Conservation (phyloP, 1,140 invertebrate genomes). For the Drosophila kepulauana region DNA sequence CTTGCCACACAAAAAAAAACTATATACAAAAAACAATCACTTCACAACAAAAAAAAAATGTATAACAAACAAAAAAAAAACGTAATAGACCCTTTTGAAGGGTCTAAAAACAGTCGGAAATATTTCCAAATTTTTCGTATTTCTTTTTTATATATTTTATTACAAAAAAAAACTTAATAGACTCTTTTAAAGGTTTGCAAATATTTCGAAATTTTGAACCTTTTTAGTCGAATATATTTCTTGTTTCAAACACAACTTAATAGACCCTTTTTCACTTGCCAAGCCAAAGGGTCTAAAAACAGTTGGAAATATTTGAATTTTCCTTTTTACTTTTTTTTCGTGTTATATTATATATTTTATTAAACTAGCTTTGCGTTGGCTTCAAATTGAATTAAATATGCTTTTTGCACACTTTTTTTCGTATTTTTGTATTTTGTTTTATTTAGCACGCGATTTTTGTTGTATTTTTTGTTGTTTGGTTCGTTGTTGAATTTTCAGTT, state of each 20-base stretch:
- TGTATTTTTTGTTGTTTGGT: neutral
- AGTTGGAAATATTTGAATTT: neutral
- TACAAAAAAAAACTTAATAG: too few species aligned
- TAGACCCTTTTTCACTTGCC: too few species aligned
- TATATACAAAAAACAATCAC: conserved; percentile 8
- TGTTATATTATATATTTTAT: neutral
- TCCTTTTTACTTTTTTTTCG: conserved; percentile 3
- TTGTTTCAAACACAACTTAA: too few species aligned
- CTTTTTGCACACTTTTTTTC: neutral
- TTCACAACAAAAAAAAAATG: conserved; percentile 1
- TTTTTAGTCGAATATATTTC: too few species aligned
- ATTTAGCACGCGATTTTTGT: neutral
- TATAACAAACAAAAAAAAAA: neutral
- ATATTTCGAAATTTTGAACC: too few species aligned
- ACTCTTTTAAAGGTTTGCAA: too few species aligned
- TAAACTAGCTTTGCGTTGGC: neutral
- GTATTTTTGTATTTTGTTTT: neutral
- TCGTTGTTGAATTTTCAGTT: conserved; percentile 32
- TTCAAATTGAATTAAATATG: too few species aligned
- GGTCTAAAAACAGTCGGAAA: too few species aligned
- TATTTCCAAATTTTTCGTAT: too few species aligned
- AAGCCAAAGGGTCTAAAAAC: too few species aligned
- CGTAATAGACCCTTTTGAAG: too few species aligned
- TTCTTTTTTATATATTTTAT: too few species aligned
- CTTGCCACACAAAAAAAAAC: conserved; percentile 10